Conservation (phyloP, 2,113 vertebrate species). For the Regulus satrapa region DNA sequence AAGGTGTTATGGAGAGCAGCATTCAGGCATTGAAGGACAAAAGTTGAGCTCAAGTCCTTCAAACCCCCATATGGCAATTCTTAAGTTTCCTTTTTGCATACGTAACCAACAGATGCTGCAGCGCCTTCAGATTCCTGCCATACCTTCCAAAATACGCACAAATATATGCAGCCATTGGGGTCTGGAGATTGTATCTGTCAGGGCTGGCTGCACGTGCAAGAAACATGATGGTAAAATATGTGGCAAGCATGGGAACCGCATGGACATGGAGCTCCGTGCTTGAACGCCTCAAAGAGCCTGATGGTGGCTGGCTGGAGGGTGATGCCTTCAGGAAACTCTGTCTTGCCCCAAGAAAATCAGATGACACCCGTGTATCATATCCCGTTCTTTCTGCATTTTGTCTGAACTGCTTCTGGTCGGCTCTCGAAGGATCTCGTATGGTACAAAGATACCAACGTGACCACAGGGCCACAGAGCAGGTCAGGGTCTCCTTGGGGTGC, state of each 20-base stretch:
- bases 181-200: slow-evolving; percentile 81
- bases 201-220: slow-evolving; percentile 55
- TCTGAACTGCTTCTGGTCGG: background rate
- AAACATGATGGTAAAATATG: slow-evolving; percentile 59
- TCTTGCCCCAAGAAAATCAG: background rate
- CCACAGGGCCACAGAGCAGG: background rate
- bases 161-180: slow-evolving; percentile 27
- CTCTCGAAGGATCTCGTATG: background rate
- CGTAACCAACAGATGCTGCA: slow-evolving; percentile 59
- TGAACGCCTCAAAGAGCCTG: slow-evolving; percentile 55
- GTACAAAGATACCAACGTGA: background rate
- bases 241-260: slow-evolving; percentile 67
- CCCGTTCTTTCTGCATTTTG: background rate
- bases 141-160: slow-evolving; percentile 74
- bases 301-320: background rate
- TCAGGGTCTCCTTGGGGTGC: background rate
- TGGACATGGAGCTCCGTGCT: slow-evolving; percentile 49
- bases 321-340: slow-evolving; percentile 5
- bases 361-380: background rate
- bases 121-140: slow-evolving; percentile 68
- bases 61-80: slow-evolving; percentile 55
- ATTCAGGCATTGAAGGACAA: background rate
- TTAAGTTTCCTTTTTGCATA: slow-evolving; percentile 56
- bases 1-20: background rate
- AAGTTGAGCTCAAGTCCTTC: slow-evolving; percentile 34